A percentile compares a stretch with the other conserved stretches of the same genome.
Conservation (phyloP, 1,140 invertebrate species). For the Formica exsecta region DNA sequence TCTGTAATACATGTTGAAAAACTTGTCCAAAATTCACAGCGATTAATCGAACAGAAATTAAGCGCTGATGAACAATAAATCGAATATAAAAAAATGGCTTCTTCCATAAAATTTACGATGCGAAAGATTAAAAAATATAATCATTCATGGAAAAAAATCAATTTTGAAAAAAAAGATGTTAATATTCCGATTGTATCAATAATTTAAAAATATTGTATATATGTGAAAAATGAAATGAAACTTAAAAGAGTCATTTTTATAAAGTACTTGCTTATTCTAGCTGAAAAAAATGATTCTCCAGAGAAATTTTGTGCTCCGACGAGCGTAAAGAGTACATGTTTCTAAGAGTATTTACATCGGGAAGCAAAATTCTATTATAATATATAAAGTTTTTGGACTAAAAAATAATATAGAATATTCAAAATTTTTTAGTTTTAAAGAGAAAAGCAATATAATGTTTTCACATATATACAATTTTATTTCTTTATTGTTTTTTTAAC, state of each 20-base stretch:
- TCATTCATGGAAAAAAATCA: not conserved
- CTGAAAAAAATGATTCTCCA: slow-evolving; percentile 42
- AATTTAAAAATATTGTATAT: not conserved
- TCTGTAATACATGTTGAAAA: not conserved
- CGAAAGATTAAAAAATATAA: not conserved
- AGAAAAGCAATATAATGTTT: not conserved
- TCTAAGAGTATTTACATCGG: slow-evolving; percentile 18
- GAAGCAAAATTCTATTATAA: slow-evolving; percentile 33
- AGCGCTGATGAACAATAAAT: not conserved
- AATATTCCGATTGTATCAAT: not conserved
- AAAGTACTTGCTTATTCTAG: too few relatives aligned
- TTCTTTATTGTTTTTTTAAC: not conserved
- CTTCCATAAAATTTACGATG: not conserved
- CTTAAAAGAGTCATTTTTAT: too few relatives aligned
- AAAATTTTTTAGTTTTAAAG: not conserved
- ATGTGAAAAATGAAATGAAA: not conserved
- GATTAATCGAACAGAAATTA: not conserved
- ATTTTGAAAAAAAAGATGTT: not conserved
- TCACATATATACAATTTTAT: not conserved
- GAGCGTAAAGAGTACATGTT: not conserved
- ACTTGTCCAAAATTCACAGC: not conserved
- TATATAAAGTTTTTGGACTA: not conserved
- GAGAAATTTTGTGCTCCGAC: slow-evolving; percentile 57
- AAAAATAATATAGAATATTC: not conserved
- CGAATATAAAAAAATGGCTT: not conserved